phyloP scores from a whole-genome alignment of 92 coral and sea anemone species.

The Heteractis magnifica region DNA sequence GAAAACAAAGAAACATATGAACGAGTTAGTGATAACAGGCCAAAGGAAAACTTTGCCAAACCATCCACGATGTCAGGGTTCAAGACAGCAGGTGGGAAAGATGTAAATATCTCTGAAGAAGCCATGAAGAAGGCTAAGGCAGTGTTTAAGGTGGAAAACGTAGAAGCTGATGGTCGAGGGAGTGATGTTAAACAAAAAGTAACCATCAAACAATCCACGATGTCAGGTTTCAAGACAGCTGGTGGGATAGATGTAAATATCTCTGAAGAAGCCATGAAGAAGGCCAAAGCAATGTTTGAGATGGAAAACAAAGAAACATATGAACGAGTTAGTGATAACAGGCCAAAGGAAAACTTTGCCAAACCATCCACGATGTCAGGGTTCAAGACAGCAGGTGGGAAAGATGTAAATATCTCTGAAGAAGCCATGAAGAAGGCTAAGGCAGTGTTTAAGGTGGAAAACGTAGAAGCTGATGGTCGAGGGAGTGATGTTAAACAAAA shows the following conservation, averaged over 20 bases:
- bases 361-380: conserved; percentile 27
- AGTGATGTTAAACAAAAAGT: background rate
- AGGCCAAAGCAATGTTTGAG: conserved; percentile 40
- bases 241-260: conserved; percentile 55
- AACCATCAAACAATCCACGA: background rate
- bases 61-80: no score
- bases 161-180: background rate
- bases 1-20: no score
- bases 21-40: no score
- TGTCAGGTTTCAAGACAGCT: conserved; percentile 67
- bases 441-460: conserved; percentile 33
- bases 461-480: conserved; percentile 10
- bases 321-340: no score
- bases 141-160: conserved; percentile 27
- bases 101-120: no score
- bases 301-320: background rate
- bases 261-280: conserved; percentile 59
- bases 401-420: conserved; percentile 61
- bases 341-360: no score
- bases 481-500: background rate
- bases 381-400: conserved; percentile 77
- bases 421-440: conserved; percentile 69
- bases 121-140: background rate
- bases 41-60: no score
- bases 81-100: no score